Evolutionary conservation across 1,140 invertebrate genomes (phyloP), one percentile per base, ranked within the genome.

Genomic region (Pachypeltis micranthus): DNA sequence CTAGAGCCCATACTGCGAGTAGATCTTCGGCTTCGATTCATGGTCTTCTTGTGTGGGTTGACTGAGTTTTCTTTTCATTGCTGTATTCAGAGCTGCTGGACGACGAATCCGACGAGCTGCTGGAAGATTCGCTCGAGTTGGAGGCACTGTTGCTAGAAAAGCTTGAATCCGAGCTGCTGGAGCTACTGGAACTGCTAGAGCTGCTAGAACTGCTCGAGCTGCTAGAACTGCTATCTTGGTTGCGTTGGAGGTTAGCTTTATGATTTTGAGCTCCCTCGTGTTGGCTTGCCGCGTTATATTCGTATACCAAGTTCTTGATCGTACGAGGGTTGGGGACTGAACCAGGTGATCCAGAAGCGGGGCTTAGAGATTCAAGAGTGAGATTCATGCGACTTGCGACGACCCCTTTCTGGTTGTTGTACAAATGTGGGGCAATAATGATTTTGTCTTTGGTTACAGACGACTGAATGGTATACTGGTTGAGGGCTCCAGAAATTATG

Each of bases 391-490:
- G 74, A 70, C 80, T 83, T 23, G 76, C 70, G n/a, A 86, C 80
- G 67, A 80, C 77, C 44, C 80, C 82, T 58, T 80, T 76, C 59
- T 81, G 73, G 2, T 75, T 66, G 44, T 72, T 70, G 64, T 71
- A 72, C 1, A 82, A 54, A 44, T 72, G 73, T 21, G 83, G 81
- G 59, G 74, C 78, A 1, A 81, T 69, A 19, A 78, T 64, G 44
- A 85, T 77, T 58, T 78, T 77, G 69, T 78, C 81, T 1, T 74
- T 79, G 25, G 80, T 82, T 55, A 80, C 77, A 3, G 81, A 73
- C 21, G 82, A 82, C 71, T 85, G 83, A 60, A 87, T 81, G 12
- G 80, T 79, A 65, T 79, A 79, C 12, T 69, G 71, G 28, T 79
- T 74, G 14, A 81, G 74, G 28, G 73, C 76, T 58, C 80, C 78